Percentiles rank a stretch among this genome's conserved stretches.
Conservation (phyloP, 37 sponge, comb jelly and placozoan genomes). For the Spongilla lacustris region DNA sequence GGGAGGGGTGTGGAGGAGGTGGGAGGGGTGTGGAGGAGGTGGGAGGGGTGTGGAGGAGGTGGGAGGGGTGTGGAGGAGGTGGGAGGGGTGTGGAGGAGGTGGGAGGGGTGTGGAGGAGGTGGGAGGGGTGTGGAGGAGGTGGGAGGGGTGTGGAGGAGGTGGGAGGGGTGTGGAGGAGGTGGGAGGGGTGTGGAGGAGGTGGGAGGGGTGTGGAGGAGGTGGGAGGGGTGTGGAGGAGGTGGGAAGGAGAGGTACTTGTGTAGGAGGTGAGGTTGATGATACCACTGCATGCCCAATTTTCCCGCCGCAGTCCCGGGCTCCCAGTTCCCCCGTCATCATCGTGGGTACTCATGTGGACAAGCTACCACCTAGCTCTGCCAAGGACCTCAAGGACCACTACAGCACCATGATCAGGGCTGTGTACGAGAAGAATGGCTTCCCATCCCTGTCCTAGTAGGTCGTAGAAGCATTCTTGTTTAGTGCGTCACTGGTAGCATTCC, state of each 20-base stretch:
- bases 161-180: neutral
- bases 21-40: neutral
- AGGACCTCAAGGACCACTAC: constrained; percentile 48
- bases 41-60: neutral
- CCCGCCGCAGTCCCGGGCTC: constrained; percentile 83
- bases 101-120: neutral
- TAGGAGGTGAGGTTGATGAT: neutral
- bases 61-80: neutral
- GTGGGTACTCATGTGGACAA: constrained; percentile 97
- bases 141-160: too few relatives aligned
- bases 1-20: neutral
- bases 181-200: too few relatives aligned
- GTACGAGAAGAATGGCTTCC: constrained; percentile 68
- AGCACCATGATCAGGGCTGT: constrained; percentile 28
- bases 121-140: neutral
- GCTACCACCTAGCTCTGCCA: constrained; percentile 19
- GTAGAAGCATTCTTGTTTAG: neutral
- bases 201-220: too few relatives aligned
- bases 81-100: too few relatives aligned
- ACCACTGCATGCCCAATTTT: neutral
- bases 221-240: neutral
- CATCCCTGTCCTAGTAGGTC: constrained; percentile 39
- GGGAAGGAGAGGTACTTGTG: neutral
- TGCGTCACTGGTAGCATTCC: too few relatives aligned
- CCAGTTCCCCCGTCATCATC: constrained; percentile 87